Percentiles rank a stretch among this genome's conserved stretches.
Evolutionary conservation across 2,113 vertebrate genomes (phyloP).

Genomic region (Equus przewalskii): DNA sequence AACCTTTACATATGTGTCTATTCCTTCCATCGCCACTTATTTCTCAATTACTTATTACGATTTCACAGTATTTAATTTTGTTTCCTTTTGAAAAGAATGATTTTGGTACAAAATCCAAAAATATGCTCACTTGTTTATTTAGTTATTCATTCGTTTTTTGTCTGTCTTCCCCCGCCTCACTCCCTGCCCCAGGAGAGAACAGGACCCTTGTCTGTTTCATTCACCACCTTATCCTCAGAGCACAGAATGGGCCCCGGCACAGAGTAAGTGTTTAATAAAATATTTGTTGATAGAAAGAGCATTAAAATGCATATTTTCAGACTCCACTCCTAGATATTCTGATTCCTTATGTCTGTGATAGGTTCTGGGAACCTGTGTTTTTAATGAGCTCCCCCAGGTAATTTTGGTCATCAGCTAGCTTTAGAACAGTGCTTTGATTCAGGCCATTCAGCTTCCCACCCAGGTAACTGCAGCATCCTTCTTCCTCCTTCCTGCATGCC

Average conservation of each 20-base stretch:
- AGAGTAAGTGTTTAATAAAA: neutral
- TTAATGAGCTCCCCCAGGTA: neutral
- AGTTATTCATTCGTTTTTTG: neutral
- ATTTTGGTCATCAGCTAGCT: neutral
- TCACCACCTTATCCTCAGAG: neutral
- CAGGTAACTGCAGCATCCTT: neutral
- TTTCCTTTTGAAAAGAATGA: constrained; percentile 33
- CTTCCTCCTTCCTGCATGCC: neutral
- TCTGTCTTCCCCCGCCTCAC: neutral
- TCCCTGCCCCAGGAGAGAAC: neutral
- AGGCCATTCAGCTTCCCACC: neutral
- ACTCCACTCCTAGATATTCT: neutral
- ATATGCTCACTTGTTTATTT: neutral
- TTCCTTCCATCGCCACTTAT: neutral
- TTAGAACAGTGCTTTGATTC: constrained; percentile 12
- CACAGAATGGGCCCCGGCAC: neutral
- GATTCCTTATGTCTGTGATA: neutral
- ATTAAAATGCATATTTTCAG: constrained; percentile 17
- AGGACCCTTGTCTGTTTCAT: neutral
- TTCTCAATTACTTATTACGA: constrained; percentile 4
- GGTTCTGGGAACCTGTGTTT: neutral
- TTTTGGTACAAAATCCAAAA: constrained; percentile 49
- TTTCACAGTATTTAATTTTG: neutral
- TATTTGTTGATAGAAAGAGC: neutral
- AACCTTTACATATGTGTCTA: neutral